Base-by-base conservation (phyloP, 1,140 invertebrate species). In the Rhopalosiphum padi region DNA sequence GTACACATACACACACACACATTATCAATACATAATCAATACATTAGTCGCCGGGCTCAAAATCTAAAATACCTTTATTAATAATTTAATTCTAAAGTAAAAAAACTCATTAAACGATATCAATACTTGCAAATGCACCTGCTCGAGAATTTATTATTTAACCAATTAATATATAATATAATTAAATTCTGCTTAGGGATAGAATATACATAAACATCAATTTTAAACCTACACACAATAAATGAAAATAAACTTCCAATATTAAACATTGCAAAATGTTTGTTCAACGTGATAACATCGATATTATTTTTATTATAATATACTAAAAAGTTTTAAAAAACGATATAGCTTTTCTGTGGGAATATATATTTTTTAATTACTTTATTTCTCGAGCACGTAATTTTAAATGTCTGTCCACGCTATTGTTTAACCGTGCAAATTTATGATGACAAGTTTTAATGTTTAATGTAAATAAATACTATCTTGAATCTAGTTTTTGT, bases 401-500 rank as follows among this genome's bases (percentile, higher is more conserved):
- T 68, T 68, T 68, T 43, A 68, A 43, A 90, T 41, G 48, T 37
- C 48, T 60, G 37, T 68, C 89, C 89, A 55, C 88, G 88, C 51
- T 43, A 90, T 90, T 90, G 89, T 90, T 90, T 25, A 25, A 35
- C 53, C 53, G 53, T 30, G 35, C 11, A n/a, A 90, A 90, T 90
- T 90, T 68, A 90, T 30, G 89, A 90, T 90, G 53, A 68, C 55
- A 90, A 68, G 89, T 68, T 90, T 60, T 68, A 90, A 90, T 90
- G 89, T 90, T 77, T n/a, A 37, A 90, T 41, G 55, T 68, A 68
- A 90, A 90, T 90, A 90, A 90, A 68, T 43, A 43, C 55, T 68
- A 41, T 90, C 51, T 90, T 60, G 25, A 90, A 60, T 68, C 89
- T 90, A 43, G 53, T 68, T 90, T 68, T 30, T 68, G 0, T 43